Percentiles rank a stretch among this genome's conserved stretches.
These are phyloP conservation scores for Phoxinus dragarum DNA, from an alignment of 2,797 vertebrate genomes.

Conservation along the genomic window DNA sequence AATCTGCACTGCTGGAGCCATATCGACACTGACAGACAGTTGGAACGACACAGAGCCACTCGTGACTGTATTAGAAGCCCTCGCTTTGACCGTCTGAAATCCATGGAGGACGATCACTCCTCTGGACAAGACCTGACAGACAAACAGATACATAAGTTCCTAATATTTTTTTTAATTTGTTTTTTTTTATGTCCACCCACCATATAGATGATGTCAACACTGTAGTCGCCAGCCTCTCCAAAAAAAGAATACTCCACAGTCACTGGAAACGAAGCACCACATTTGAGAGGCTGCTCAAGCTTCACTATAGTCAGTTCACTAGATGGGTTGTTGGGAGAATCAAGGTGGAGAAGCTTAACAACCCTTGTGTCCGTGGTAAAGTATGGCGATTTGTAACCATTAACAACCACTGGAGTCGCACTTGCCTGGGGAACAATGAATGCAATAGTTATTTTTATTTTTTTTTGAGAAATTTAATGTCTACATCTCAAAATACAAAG, in stretches of 20 bases:
- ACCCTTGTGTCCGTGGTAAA: not conserved
- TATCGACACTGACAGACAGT: conserved; percentile 59
- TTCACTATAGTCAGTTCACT: conserved; percentile 66
- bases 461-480: too few species aligned
- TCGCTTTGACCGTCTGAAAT: conserved; percentile 17
- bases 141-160: not conserved
- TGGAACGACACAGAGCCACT: conserved; percentile 65
- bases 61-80: conserved; percentile 57
- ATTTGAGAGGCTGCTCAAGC: conserved; percentile 58
- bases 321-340: conserved; percentile 56
- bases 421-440: conserved; percentile 62
- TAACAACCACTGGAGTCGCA: accelerated
- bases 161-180: too few species aligned
- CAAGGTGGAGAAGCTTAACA: not conserved
- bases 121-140: conserved; percentile 58
- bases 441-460: not conserved
- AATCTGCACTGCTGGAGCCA: conserved; percentile 70
- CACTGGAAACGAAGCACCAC: conserved; percentile 57
- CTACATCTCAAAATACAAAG: too few species aligned
- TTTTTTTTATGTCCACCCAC: conserved; percentile 63
- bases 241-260: conserved; percentile 65
- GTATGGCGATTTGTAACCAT: not conserved
- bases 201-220: conserved; percentile 66
- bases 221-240: conserved; percentile 60
- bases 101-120: conserved; percentile 41